These are phyloP conservation scores for Gallinago jamesoni DNA, from an alignment of 2,113 vertebrate species.

Conservation along the genomic window DNA sequence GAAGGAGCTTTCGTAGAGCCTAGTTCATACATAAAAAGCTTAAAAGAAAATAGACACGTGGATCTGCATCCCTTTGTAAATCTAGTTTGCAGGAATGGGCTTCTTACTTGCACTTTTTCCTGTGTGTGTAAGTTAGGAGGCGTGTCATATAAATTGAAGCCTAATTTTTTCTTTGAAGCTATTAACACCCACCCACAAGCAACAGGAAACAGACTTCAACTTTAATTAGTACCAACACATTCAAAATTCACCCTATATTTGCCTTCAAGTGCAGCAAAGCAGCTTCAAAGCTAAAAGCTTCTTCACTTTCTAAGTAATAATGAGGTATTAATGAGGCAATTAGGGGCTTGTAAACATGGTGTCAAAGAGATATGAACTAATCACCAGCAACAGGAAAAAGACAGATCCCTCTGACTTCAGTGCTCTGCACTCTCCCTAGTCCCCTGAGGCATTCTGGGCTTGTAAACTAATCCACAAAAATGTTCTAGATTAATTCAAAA, in stretches of 20 bases:
- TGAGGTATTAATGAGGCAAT: constrained; percentile 76
- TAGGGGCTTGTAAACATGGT: constrained; percentile 74
- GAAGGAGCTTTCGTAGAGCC: neutral
- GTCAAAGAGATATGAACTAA: constrained; percentile 74
- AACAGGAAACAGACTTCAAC: constrained; percentile 73
- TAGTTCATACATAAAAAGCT: neutral
- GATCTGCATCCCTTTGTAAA: neutral
- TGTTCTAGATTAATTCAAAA: constrained; percentile 72
- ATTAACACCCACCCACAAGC: constrained; percentile 67
- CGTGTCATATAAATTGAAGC: constrained; percentile 25
- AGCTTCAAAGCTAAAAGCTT: constrained; percentile 71
- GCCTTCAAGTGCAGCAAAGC: constrained; percentile 60
- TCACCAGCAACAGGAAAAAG: constrained; percentile 68
- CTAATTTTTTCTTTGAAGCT: constrained; percentile 60
- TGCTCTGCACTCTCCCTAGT: constrained; percentile 10
- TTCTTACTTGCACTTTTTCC: neutral
- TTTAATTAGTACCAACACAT: constrained; percentile 69
- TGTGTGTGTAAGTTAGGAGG: neutral
- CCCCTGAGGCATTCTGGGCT: constrained; percentile 61
- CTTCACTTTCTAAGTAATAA: constrained; percentile 71
- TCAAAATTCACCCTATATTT: constrained; percentile 58
- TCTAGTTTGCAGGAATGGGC: neutral
- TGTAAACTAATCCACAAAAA: constrained; percentile 71
- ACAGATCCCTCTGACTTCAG: constrained; percentile 62
- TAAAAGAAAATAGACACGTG: neutral